A percentile compares a stretch with the other conserved stretches of the same genome.
Evolutionary conservation across 2,113 vertebrate species (phyloP).

Genomic region (Oplegnathus fasciatus): DNA sequence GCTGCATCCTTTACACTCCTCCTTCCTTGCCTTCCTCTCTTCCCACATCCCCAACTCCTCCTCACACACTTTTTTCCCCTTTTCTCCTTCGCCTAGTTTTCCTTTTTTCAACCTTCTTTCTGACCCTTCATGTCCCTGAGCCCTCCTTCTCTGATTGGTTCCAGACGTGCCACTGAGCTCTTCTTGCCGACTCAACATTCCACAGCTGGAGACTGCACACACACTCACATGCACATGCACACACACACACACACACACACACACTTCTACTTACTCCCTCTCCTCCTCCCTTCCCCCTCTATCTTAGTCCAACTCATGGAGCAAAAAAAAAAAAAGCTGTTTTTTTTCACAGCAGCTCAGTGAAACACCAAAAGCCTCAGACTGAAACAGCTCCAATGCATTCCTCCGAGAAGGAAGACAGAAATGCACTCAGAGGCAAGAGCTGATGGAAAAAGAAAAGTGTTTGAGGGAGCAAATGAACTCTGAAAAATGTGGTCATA

Average conservation of each 20-base stretch:
- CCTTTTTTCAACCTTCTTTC: slow-evolving; percentile 32
- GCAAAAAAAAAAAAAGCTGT: slow-evolving; percentile 58
- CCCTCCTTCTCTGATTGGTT: slow-evolving; percentile 81
- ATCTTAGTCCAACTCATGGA: slow-evolving; percentile 58
- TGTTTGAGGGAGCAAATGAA: slow-evolving; percentile 43
- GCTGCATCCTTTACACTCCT: slow-evolving; percentile 24
- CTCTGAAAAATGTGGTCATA: slow-evolving; percentile 17
- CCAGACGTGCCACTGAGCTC: slow-evolving; percentile 84
- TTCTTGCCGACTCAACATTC: slow-evolving; percentile 86
- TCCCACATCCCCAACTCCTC: slow-evolving; percentile 58
- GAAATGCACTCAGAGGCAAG: slow-evolving; percentile 57
- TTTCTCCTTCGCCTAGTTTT: slow-evolving; percentile 39
- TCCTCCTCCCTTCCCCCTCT: slow-evolving; percentile 69
- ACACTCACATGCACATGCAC: slow-evolving; percentile 44
- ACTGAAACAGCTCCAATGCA: slow-evolving; percentile 72
- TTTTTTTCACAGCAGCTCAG: slow-evolving; percentile 58
- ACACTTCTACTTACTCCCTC: slow-evolving; percentile 31
- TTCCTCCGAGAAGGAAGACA: slow-evolving; percentile 61
- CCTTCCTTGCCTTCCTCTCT: slow-evolving; percentile 34
- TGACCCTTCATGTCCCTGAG: slow-evolving; percentile 73
- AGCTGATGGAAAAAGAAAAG: slow-evolving; percentile 44
- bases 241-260: slow-evolving; percentile 27
- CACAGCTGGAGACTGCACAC: slow-evolving; percentile 81
- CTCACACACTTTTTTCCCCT: slow-evolving; percentile 19
- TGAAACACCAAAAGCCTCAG: slow-evolving; percentile 68